Percentiles rank a stretch among this genome's conserved stretches.
Conservation (phyloP, 2,888 invertebrate genomes). For the Sussaba pulchella region DNA sequence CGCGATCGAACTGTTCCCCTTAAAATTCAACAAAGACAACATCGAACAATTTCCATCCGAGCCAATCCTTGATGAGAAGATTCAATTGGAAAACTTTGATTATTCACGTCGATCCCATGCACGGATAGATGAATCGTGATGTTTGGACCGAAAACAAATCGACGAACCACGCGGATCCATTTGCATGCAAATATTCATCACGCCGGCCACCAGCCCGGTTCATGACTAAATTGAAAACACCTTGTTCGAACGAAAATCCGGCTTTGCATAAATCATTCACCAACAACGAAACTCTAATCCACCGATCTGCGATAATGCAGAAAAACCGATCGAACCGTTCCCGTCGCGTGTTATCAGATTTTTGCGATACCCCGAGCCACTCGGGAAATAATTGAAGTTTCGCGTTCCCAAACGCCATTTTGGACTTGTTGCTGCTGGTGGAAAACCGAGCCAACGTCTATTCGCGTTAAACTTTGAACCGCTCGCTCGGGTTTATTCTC, state of each 20-base stretch:
- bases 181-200: constrained; percentile 68
- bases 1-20: too few species aligned
- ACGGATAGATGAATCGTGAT: neutral
- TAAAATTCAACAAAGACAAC: too few species aligned
- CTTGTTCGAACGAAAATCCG: constrained; percentile 57
- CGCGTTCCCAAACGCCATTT: neutral
- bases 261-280: constrained; percentile 61
- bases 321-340: too few species aligned
- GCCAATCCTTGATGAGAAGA: too few species aligned
- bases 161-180: constrained; percentile 50
- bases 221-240: constrained; percentile 61
- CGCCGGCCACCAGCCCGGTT: constrained; percentile 45
- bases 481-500: constrained; percentile 1
- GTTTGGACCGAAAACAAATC: constrained; percentile 5
- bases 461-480: neutral
- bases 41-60: too few species aligned
- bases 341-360: too few species aligned
- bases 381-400: constrained; percentile 12
- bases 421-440: constrained; percentile 4
- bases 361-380: too few species aligned
- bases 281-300: constrained; percentile 19
- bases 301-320: constrained; percentile 2
- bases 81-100: too few species aligned
- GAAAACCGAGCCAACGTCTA: neutral
- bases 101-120: neutral